Base-by-base conservation (phyloP, 2,888 invertebrate species). In the Cybosia mesomella region DNA sequence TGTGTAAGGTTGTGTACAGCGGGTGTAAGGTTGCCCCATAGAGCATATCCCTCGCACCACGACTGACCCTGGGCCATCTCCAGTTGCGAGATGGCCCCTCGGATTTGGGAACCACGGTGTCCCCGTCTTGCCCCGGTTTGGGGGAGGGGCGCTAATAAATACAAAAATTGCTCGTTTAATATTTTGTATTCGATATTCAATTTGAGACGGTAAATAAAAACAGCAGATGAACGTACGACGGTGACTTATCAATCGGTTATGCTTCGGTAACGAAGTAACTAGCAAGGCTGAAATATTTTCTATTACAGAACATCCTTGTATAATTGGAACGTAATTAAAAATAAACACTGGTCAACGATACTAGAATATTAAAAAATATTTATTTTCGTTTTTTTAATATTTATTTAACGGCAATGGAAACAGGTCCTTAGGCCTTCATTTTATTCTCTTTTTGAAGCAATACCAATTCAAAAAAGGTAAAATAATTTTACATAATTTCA, bases 211-310 rank as follows among this genome's bases (percentile, higher is more conserved):
- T 53, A 53, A 61, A 43, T 18, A 53, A 54, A 55, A 36, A 15
- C 22, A 15, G 54, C 39, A 32, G 53, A 61, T 66, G 32, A 58
- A 60, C 36, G 28, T 36, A 43, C 15, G 21, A 59, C 32, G 34
- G n/a, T 22, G 60, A 49, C 32, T 39, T 58, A 60, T 53, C 15
- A 28, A n/a, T 24, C 63, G 65, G 85, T 86, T 74, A 85, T 75
- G 87, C 78, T 73, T 77, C 80, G 77, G 67, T 75, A 73, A 63
- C 65, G 18, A 60, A 66, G 22, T 55, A 36, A 67, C 24, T 28
- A 34, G 57, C 80, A 83, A 81, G 81, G 81, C 65, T 79, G 58
- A 67, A 67, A 36, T 71, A 71, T 71, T 70, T 62, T 39, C 28
- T 72, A 69, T 64, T 36, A 61, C n/a, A 61, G 53, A 61, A 53